Percentiles rank a stretch among this genome's conserved stretches.
These are phyloP conservation scores for Eilema griseolum DNA, from an alignment of 2,888 invertebrate species.

Conservation along the genomic window DNA sequence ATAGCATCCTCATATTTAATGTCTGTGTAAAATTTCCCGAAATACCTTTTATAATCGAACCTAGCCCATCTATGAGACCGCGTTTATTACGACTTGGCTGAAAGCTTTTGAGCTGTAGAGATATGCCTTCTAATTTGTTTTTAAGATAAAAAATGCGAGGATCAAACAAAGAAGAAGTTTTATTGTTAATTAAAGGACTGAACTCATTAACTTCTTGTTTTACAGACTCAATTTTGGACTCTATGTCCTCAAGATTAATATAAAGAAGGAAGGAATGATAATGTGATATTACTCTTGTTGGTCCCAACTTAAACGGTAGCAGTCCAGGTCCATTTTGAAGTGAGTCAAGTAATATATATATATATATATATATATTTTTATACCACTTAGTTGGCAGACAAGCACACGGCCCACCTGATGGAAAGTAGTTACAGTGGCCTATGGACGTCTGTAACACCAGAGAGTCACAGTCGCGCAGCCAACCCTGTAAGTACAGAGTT, in stretches of 20 bases:
- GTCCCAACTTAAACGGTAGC: conserved; percentile 43
- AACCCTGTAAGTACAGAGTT: too few relatives aligned
- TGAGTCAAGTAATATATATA: too few relatives aligned
- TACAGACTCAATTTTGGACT: conserved; percentile 13
- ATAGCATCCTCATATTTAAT: conserved; percentile 1
- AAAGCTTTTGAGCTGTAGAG: conserved; percentile 7
- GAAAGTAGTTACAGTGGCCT: too few relatives aligned
- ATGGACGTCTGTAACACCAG: too few relatives aligned
- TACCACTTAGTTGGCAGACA: too few relatives aligned
- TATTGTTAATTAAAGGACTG: conserved; percentile 13
- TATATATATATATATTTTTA: too few relatives aligned
- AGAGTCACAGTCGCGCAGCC: too few relatives aligned
- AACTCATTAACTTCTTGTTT: conserved; percentile 21
- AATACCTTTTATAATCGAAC: conserved; percentile 2
- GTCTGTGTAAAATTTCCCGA: background rate
- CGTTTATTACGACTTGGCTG: conserved; percentile 10
- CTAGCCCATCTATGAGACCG: background rate
- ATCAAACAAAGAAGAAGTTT: conserved; percentile 25
- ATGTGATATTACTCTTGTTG: conserved; percentile 36
- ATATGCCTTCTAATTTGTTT: background rate
- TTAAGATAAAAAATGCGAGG: conserved; percentile 14
- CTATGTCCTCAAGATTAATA: conserved; percentile 16
- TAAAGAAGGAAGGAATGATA: conserved; percentile 41
- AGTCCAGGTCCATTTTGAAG: conserved; percentile 33
- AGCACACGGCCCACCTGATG: too few relatives aligned